Percentiles rank a stretch among this genome's conserved stretches.
Evolutionary conservation across 2,797 vertebrate genomes (phyloP).

Genomic region (Etheostoma perlongum): DNA sequence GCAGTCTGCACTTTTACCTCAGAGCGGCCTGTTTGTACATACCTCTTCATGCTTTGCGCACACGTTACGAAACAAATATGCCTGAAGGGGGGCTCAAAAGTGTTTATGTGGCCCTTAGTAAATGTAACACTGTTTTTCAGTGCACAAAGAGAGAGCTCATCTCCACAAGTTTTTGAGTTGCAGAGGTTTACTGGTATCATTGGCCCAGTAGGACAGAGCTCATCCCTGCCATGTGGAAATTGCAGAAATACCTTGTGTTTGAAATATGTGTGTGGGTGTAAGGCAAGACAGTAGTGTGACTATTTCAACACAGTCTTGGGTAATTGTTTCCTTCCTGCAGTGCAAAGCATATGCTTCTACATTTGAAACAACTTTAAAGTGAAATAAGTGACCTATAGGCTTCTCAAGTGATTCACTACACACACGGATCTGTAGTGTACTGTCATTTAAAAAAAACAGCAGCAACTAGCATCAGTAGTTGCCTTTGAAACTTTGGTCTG

Average conservation of each 20-base stretch:
- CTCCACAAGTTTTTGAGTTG: slow-evolving; percentile 17
- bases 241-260: slow-evolving; percentile 32
- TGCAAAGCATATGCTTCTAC: slow-evolving; percentile 38
- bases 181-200: slow-evolving; percentile 16
- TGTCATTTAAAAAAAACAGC: slow-evolving; percentile 8
- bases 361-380: slow-evolving; percentile 25
- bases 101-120: no score
- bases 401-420: slow-evolving; percentile 1
- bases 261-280: slow-evolving; percentile 27
- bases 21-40: no score
- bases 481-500: slow-evolving; percentile 16
- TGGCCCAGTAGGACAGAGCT: slow-evolving; percentile 31
- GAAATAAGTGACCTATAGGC: slow-evolving; percentile 7
- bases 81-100: no score
- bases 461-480: not conserved
- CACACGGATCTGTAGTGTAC: not conserved
- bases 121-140: no score
- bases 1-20: no score
- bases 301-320: slow-evolving; percentile 26
- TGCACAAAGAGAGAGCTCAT: not conserved
- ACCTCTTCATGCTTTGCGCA: no score
- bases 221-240: slow-evolving; percentile 38
- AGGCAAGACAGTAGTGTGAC: slow-evolving; percentile 1
- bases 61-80: no score
- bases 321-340: slow-evolving; percentile 29